Base-by-base conservation (phyloP, 2,888 invertebrate species). In the Colletes collaris region DNA sequence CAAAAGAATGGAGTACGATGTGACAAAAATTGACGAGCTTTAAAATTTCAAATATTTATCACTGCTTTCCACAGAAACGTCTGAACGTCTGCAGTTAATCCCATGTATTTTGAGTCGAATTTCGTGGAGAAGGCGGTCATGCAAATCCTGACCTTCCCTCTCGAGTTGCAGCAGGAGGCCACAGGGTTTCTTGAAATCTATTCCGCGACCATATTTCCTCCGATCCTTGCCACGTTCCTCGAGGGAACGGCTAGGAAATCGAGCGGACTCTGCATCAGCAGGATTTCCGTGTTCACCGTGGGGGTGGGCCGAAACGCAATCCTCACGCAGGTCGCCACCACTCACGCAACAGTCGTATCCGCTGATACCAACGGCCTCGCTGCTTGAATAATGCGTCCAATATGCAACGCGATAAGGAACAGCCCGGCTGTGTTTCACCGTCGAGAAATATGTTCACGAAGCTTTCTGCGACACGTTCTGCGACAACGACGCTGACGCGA, bases 341-440 rank as follows among this genome's bases (percentile, higher is more conserved):
- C 59, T 75, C 79, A 74, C 79, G 76, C 73, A 69, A 78, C 67
- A 69, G 46, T 62, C 71, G 79, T 79, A 71, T 71, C 77, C 70
- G 73, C 73, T 77, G 81, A 86, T 79, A 78, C 65, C 40, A n/a
- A 3, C 75, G 27, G 16, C 44, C 50, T 16, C 55, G 64, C 71
- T 19, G 75, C 65, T 69, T 80, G 86, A 86, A 86, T 86, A 86
- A 86, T 85, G 83, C 79, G 79, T 79, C 81, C 85, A 84, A 86
- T 86, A 86, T 82, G 74, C 67, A 63, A 58, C 74, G 75, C 68
- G 86, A 86, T 86, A 86, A 86, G 82, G 71, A 76, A 73, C 79
- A 66, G 44, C 58, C 52, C 37, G 44, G 58, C 16, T 56, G 52
- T 74, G 76, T 79, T 75, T 67, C 76, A 59, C 68, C 52, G 44